Evolutionary conservation across 2,797 vertebrate species (phyloP).

Genomic region (Alfaro cultratus): DNA sequence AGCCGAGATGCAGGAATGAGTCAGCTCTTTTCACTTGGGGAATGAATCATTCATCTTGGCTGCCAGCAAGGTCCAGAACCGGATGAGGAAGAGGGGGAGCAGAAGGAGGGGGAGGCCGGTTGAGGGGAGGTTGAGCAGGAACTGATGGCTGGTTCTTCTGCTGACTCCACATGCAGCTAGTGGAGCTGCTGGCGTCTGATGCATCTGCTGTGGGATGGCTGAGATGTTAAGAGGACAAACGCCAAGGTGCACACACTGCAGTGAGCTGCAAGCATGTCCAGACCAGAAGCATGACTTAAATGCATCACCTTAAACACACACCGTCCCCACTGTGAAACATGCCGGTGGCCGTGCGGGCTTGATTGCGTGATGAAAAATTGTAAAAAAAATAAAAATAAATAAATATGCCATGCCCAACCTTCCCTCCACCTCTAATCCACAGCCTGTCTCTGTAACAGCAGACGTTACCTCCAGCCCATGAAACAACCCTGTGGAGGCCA

Average conservation of each 20-base stretch:
- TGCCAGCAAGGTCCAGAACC: conserved; percentile 63
- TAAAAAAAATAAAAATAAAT: too few relatives aligned
- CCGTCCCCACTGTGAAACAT: background rate
- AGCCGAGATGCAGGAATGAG: conserved; percentile 70
- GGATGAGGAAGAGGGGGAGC: conserved; percentile 33
- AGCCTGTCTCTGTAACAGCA: background rate
- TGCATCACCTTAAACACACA: background rate
- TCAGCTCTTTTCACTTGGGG: conserved; percentile 71
- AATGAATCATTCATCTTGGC: conserved; percentile 83
- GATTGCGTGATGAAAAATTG: background rate
- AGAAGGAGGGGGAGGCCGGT: conserved; percentile 27
- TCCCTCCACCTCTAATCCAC: background rate
- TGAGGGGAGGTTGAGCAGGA: conserved; percentile 67
- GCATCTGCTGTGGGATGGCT: conserved; percentile 1
- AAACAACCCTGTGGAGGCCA: background rate
- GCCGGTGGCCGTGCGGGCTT: background rate
- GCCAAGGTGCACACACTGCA: background rate
- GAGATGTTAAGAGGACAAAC: background rate
- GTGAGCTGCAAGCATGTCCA: background rate
- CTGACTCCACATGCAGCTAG: conserved; percentile 62
- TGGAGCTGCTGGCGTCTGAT: conserved; percentile 24
- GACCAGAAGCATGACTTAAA: background rate
- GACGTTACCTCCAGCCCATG: background rate
- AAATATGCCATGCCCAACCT: background rate
- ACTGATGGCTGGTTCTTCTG: conserved; percentile 71